These are phyloP conservation scores for Xenopus tropicalis DNA, from an alignment of 2,113 vertebrate genomes.

Conservation along the genomic window UCB_Xtro_10.0 CM004450.2:80090001-80090500, in stretches of 20 bases:
- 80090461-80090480: too few species aligned
- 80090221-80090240: neutral
- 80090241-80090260: neutral
- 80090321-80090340: too few species aligned
- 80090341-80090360: too few species aligned
- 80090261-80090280: neutral
- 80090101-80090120: too few species aligned
- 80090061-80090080: too few species aligned
- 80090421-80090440: neutral
- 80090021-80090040: neutral
- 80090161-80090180: too few species aligned
- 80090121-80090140: neutral
- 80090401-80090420: neutral
- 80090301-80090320: too few species aligned
- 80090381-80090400: neutral
- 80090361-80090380: neutral
- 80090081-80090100: too few species aligned
- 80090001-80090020: constrained; percentile 10
- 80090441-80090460: neutral
- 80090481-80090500: too few species aligned
- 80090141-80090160: too few species aligned
- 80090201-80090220: neutral
- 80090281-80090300: too few species aligned
- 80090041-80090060: neutral
- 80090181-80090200: too few species aligned